phyloP scores from a whole-genome alignment of 2,113 vertebrate genomes.

The Ahaetulla prasina region DNA sequence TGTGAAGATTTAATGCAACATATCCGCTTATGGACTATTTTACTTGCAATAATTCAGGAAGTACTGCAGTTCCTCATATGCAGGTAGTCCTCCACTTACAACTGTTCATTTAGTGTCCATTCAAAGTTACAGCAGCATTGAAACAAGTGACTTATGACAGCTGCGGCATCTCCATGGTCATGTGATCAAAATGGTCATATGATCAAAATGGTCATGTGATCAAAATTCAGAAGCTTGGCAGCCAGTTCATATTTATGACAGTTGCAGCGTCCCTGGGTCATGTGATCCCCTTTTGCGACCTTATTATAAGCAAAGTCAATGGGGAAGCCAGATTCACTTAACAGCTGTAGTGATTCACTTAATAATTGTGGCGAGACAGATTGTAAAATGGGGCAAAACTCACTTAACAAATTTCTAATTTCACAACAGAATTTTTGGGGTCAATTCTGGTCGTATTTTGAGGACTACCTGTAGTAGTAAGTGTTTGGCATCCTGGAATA shows the following conservation, averaged over 20 bases:
- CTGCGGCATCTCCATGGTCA: background rate
- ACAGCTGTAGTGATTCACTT: background rate
- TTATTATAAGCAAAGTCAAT: background rate
- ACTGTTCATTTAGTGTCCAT: background rate
- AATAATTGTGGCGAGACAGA: background rate
- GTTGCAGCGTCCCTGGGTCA: background rate
- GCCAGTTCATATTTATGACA: background rate
- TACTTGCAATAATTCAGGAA: background rate
- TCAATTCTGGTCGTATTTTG: background rate
- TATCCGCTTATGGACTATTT: background rate
- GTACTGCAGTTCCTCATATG: background rate
- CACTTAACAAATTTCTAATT: background rate
- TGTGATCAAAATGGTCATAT: background rate
- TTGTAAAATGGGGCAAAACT: background rate
- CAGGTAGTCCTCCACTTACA: background rate
- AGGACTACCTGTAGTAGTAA: background rate
- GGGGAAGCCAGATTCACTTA: background rate
- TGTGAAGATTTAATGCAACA: background rate
- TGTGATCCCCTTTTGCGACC: background rate
- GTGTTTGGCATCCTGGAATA: background rate
- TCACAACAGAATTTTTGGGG: background rate
- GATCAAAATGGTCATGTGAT: background rate
- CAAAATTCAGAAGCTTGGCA: background rate
- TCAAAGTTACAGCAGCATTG: background rate
- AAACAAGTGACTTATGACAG: background rate